Evolutionary conservation across 2,888 invertebrate genomes (phyloP), one percentile per base, ranked within the genome.

Genomic region (Gasteruption jaculator): DNA sequence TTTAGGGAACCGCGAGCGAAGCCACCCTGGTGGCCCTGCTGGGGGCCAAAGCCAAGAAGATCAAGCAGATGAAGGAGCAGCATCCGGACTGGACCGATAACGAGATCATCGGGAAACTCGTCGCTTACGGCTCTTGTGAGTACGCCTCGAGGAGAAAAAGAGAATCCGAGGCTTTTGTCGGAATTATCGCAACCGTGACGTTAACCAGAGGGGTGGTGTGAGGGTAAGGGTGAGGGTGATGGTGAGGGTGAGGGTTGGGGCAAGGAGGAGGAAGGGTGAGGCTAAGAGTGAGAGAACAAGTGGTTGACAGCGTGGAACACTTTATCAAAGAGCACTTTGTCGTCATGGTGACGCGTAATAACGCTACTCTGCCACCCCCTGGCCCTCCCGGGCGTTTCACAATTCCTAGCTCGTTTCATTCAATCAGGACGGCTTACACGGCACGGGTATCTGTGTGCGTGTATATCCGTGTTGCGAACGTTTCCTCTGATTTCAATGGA

Each of bases 1-100:
- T 36, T 53, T 82, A 93, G 76, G 91, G 93, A 38, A 93, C 95
- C 0, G 95, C 95, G 22, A 93, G 92, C 65, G 95, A 96, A 69
- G 91, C 94, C 4, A 94, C 93, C 1, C 74, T 95, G 38, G 91
- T 96, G 2, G 91, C 91, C 1, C 75, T 96, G 8, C 75, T 95
- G n/a, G 92, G 91, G 1, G 93, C 94, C 10, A 89, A 91, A 68
- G 81, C 86, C 3, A 82, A 82, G 48, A 81, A 80, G 45, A 74
- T 91, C 49, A 73, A 79, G 38, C 76, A 80, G 49, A 72, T 81
- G 7, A 86, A 86, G 65, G 78, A 80, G 43, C 74, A 83, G 54
- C 81, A 86, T 60, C 86, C 89, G 0, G 83, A 86, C 22, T 82
- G 82, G 82, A 80, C 78, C 24, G 89, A 89, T 11, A 75, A 74